Conservation (phyloP, 2,888 invertebrate genomes). For the Graphium colonna region DNA sequence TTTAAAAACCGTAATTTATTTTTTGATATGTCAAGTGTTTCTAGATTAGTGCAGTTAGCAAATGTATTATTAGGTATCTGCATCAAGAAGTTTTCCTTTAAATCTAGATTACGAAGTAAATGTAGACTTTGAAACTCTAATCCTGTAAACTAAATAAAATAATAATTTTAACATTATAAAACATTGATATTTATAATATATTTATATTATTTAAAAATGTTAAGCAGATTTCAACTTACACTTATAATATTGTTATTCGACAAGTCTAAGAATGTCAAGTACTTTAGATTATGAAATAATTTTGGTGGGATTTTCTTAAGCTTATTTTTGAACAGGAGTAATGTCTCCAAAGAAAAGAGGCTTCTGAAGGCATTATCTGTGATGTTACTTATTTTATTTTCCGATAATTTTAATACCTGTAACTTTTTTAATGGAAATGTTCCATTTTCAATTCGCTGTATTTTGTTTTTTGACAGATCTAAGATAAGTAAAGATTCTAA, state of each 20-base stretch:
- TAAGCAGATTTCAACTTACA: constrained; percentile 45
- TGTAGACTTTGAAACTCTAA: constrained; percentile 77
- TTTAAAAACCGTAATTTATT: constrained; percentile 84
- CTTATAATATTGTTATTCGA: constrained; percentile 76
- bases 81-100: constrained; percentile 84
- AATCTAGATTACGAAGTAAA: constrained; percentile 81
- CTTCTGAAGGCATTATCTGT: constrained; percentile 78
- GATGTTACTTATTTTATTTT: constrained; percentile 82
- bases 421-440: constrained; percentile 80
- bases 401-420: constrained; percentile 83
- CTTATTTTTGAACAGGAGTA: constrained; percentile 79
- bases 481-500: constrained; percentile 82
- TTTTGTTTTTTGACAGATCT: constrained; percentile 84
- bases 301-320: constrained; percentile 66
- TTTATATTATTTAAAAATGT: neutral
- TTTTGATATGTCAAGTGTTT: constrained; percentile 84
- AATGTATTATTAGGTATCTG: constrained; percentile 80
- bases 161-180: neutral
- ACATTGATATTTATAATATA: neutral
- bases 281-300: constrained; percentile 69
- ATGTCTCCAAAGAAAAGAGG: constrained; percentile 71
- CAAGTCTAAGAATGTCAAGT: constrained; percentile 75
- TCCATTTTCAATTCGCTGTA: constrained; percentile 79
- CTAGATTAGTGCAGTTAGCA: constrained; percentile 75
- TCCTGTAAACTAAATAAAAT: constrained; percentile 68